phyloP scores from a whole-genome alignment of 1,140 invertebrate species.

The Eueides isabella region DNA sequence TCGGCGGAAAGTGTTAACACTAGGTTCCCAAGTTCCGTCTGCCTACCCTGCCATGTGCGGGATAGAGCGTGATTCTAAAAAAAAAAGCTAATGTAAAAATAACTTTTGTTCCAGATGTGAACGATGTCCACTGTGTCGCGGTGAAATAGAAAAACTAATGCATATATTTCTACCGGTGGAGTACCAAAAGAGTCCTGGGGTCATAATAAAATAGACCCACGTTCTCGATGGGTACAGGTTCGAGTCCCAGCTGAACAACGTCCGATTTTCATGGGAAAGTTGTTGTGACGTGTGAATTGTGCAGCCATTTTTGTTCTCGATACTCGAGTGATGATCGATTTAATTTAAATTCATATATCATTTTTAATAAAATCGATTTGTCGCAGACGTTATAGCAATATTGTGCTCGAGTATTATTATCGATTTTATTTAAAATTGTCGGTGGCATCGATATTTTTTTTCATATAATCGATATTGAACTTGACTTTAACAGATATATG shows the following conservation, averaged over 20 bases:
- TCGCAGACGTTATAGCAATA: too few species aligned
- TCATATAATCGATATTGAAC: not conserved
- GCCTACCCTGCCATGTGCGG: too few species aligned
- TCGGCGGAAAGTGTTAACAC: too few species aligned
- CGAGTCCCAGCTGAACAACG: constrained; percentile 40
- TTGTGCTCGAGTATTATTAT: too few species aligned
- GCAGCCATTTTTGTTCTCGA: constrained; percentile 21
- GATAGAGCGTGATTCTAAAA: too few species aligned
- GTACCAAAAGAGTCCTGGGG: constrained; percentile 66
- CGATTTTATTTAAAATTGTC: too few species aligned
- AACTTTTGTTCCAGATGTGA: constrained; percentile 85
- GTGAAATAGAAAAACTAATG: constrained; percentile 87
- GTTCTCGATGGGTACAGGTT: constrained; percentile 11
- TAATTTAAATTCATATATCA: not conserved
- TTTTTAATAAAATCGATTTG: not conserved
- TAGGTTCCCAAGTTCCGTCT: too few species aligned
- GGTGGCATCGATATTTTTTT: not conserved
- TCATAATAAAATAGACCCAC: constrained; percentile 65
- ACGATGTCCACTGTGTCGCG: constrained; percentile 89
- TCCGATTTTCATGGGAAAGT: constrained; percentile 41
- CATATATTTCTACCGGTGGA: constrained; percentile 88
- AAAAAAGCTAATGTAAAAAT: too few species aligned
- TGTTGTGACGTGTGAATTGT: constrained; percentile 27
- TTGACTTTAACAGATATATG: constrained; percentile 2
- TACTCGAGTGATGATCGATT: not conserved